phyloP scores from a whole-genome alignment of 2,888 invertebrate species.

The Drosophila nigritarsus region DNA sequence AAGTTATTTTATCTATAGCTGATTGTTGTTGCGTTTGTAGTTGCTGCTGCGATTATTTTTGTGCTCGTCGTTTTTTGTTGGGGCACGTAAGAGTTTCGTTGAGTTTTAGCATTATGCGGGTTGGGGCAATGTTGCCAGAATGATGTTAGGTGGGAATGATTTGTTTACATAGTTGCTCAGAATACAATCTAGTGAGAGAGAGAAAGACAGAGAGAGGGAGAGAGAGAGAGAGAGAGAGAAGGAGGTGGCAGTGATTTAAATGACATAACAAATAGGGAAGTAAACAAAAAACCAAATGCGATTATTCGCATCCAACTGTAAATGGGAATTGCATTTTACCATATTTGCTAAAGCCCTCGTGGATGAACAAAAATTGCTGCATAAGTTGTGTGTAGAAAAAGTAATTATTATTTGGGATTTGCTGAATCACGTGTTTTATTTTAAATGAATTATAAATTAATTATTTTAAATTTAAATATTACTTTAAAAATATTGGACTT shows the following conservation, averaged over 20 bases:
- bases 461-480: neutral
- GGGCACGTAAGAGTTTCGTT: constrained; percentile 42
- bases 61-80: constrained; percentile 16
- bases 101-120: constrained; percentile 26
- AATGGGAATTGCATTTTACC: constrained; percentile 16
- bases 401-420: neutral
- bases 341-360: constrained; percentile 15
- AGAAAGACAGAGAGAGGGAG: neutral
- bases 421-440: neutral
- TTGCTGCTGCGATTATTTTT: constrained; percentile 2
- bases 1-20: constrained; percentile 36
- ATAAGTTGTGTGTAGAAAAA: constrained; percentile 5
- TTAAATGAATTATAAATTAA: neutral
- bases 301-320: constrained; percentile 13
- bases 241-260: neutral
- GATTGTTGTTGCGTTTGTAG: constrained; percentile 8
- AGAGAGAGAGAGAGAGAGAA: neutral
- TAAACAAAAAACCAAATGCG: constrained; percentile 19
- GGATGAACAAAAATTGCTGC: neutral
- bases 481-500: neutral
- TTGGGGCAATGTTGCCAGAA: neutral
- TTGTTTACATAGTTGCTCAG: constrained; percentile 17
- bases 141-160: constrained; percentile 9
- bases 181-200: neutral
- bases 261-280: constrained; percentile 10